phyloP scores from a whole-genome alignment of 1,140 invertebrate species.

The Drosophila watanabei region DNA sequence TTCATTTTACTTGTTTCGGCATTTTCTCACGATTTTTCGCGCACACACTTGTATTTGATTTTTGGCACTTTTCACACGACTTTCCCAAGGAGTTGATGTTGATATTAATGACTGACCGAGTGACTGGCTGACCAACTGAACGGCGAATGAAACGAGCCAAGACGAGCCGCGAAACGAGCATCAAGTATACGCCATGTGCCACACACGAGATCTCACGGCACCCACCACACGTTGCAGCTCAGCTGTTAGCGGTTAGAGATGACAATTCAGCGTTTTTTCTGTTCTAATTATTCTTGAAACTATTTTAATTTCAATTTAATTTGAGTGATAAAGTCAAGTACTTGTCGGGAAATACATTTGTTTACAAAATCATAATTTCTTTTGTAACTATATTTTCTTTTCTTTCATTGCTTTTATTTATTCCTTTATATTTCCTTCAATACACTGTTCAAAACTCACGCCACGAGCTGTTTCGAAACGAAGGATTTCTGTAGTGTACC shows the following conservation, averaged over 20 bases:
- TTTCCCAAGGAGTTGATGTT: constrained; percentile 26
- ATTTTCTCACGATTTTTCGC: constrained; percentile 50
- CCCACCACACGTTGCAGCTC: constrained; percentile 69
- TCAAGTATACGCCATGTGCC: constrained; percentile 26
- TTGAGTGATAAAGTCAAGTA: not conserved
- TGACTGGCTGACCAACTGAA: constrained; percentile 25
- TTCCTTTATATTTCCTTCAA: not conserved
- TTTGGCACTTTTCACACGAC: constrained; percentile 16
- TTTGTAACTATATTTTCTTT: too few species aligned
- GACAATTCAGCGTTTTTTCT: not conserved
- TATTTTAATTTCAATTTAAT: not conserved
- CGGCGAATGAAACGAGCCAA: constrained; percentile 3
- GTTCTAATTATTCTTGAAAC: not conserved
- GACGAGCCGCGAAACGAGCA: constrained; percentile 13
- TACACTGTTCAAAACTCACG: constrained; percentile 1
- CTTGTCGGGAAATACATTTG: not conserved
- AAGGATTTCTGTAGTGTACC: constrained; percentile 3
- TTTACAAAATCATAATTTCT: not conserved
- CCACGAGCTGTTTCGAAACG: not conserved
- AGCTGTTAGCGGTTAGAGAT: constrained; percentile 52
- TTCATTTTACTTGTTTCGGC: constrained; percentile 29
- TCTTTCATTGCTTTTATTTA: too few species aligned
- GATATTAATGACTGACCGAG: constrained; percentile 13
- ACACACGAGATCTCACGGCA: constrained; percentile 31
- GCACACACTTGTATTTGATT: constrained; percentile 41